Evolutionary conservation across 1,140 invertebrate genomes (phyloP).

Genomic region (Zaprionus nigranus): DNA sequence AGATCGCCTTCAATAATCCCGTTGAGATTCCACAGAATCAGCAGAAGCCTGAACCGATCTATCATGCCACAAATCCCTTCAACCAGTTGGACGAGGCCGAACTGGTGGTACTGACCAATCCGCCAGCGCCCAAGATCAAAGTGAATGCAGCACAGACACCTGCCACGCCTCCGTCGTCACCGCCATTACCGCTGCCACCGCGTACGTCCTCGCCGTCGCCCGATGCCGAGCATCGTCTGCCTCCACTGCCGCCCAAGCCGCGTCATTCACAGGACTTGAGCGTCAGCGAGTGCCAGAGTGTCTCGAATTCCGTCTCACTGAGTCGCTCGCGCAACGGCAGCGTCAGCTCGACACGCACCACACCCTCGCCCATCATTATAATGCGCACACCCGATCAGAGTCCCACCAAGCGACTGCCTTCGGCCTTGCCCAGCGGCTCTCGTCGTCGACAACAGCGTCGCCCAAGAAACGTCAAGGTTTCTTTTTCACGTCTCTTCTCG

Average conservation of each 20-base stretch:
- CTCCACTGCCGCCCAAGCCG: conserved; percentile 74
- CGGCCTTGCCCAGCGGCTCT: conserved; percentile 36
- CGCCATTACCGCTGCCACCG: conserved; percentile 67
- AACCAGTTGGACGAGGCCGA: conserved; percentile 64
- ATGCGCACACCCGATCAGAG: conserved; percentile 84
- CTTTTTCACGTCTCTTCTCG: conserved; percentile 89
- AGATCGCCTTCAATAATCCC: conserved; percentile 94
- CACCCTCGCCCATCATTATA: conserved; percentile 84
- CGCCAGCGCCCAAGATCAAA: conserved; percentile 84
- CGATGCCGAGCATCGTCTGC: conserved; percentile 63
- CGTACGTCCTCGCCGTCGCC: conserved; percentile 76
- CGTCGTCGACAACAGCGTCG: conserved; percentile 58
- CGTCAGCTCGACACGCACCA: conserved; percentile 75
- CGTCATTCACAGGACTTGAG: conserved; percentile 70
- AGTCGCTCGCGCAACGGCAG: conserved; percentile 71
- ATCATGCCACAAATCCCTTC: conserved; percentile 66
- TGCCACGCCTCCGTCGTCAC: conserved; percentile 68
- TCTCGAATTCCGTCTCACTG: conserved; percentile 58
- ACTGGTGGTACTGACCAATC: conserved; percentile 79
- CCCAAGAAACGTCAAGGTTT: conserved; percentile 87
- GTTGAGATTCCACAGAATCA: conserved; percentile 78
- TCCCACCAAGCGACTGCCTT: conserved; percentile 84
- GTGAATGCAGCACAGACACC: conserved; percentile 77
- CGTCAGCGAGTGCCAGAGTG: conserved; percentile 50
- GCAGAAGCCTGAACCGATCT: conserved; percentile 14